Evolutionary conservation across 2,888 invertebrate species (phyloP).

Genomic region (Chrysina gloriosa): DNA sequence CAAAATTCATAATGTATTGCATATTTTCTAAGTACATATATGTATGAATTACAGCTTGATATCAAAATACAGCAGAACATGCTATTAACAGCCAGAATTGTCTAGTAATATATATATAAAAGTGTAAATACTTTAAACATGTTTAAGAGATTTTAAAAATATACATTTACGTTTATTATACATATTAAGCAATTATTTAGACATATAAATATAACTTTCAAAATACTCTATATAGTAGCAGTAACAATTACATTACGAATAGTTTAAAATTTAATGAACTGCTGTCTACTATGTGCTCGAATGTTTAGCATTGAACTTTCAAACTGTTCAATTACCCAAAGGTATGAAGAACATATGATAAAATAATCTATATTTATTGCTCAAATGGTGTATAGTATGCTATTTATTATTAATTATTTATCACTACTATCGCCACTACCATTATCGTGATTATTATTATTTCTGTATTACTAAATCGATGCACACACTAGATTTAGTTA

Average conservation of each 20-base stretch:
- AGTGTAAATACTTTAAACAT: background rate
- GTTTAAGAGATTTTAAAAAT: conserved; percentile 8
- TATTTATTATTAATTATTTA: too few relatives aligned
- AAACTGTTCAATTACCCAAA: background rate
- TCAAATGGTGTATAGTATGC: too few relatives aligned
- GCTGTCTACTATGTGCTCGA: background rate
- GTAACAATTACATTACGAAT: conserved; percentile 9
- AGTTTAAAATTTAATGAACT: background rate
- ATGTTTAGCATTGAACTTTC: background rate
- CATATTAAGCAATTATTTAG: conserved; percentile 10
- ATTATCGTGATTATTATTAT: too few relatives aligned
- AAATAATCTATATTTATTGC: too few relatives aligned
- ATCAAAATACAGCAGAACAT: conserved; percentile 20
- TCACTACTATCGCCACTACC: too few relatives aligned
- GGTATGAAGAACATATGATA: background rate
- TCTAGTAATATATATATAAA: conserved; percentile 15
- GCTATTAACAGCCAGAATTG: conserved; percentile 12
- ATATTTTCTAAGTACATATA: background rate
- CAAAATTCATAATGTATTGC: conserved; percentile 29
- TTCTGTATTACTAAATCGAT: too few relatives aligned
- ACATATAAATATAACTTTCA: conserved; percentile 15
- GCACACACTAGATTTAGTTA: too few relatives aligned
- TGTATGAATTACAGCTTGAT: conserved; percentile 1
- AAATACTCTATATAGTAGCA: conserved; percentile 19
- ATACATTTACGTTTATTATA: conserved; percentile 5